A percentile compares a stretch with the other conserved stretches of the same genome.
Conservation (phyloP, 2,113 vertebrate species). For the Myrmecobius fasciatus region DNA sequence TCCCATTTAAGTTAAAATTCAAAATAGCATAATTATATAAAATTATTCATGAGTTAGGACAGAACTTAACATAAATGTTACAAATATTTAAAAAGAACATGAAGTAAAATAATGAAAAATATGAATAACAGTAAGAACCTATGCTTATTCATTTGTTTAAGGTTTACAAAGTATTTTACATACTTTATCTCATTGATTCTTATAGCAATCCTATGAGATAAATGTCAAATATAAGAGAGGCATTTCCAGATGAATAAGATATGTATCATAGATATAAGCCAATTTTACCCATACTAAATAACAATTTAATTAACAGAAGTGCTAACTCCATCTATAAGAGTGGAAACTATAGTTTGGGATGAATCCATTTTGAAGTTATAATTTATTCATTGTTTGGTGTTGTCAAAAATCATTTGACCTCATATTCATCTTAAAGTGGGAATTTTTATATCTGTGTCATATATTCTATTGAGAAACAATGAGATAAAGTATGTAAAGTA, state of each 20-base stretch:
- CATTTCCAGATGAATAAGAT: background rate
- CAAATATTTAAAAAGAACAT: background rate
- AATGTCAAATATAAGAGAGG: background rate
- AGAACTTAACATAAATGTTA: background rate
- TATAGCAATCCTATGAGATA: background rate
- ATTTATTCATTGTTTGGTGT: background rate
- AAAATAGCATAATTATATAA: background rate
- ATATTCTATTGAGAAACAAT: background rate
- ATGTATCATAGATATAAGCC: background rate
- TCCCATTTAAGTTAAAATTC: background rate
- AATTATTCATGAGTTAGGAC: background rate
- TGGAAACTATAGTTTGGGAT: background rate
- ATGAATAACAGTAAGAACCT: background rate
- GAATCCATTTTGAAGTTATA: background rate
- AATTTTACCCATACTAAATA: background rate
- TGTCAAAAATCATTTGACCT: background rate
- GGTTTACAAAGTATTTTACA: background rate
- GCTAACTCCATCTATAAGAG: background rate
- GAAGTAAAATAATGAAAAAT: background rate
- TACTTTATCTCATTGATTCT: background rate
- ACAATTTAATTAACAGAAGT: background rate
- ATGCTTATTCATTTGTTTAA: background rate
- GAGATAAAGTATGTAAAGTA: background rate
- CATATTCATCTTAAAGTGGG: background rate
- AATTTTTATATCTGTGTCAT: background rate